Evolutionary conservation across 2,113 vertebrate species (phyloP).

Genomic region (Colius striatus): DNA sequence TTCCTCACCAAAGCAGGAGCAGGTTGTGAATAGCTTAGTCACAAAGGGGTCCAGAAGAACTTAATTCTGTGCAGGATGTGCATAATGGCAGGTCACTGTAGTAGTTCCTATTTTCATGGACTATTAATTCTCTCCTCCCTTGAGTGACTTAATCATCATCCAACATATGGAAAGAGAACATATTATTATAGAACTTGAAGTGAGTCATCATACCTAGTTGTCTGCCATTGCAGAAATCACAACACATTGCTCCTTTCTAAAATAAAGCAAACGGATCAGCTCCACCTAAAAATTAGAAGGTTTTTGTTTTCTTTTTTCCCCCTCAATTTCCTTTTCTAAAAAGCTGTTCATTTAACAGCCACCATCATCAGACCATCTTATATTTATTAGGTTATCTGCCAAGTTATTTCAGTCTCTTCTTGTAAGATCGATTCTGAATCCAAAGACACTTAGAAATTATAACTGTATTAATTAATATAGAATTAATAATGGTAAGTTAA

Average conservation of each 20-base stretch:
- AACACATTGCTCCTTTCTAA: background rate
- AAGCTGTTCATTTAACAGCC: background rate
- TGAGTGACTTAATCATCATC: background rate
- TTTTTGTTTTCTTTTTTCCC: too few relatives aligned
- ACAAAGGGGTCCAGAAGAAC: background rate
- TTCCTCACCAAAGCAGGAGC: background rate
- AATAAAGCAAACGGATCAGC: background rate
- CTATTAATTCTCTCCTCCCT: background rate
- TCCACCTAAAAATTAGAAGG: background rate
- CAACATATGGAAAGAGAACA: background rate
- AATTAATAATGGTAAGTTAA: background rate
- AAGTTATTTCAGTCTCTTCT: background rate
- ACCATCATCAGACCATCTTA: background rate
- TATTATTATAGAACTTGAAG: background rate
- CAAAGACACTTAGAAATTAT: background rate
- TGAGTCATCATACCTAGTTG: background rate
- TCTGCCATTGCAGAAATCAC: background rate
- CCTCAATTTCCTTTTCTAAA: background rate
- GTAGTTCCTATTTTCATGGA: background rate
- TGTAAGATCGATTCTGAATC: background rate
- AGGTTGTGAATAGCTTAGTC: constrained; percentile 1
- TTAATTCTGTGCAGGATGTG: background rate
- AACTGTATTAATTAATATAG: background rate
- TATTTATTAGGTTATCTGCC: background rate
- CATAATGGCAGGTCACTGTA: background rate